These are phyloP conservation scores for Trogon surrucura DNA, from an alignment of 2,113 vertebrate genomes.

Conservation along the genomic window DNA sequence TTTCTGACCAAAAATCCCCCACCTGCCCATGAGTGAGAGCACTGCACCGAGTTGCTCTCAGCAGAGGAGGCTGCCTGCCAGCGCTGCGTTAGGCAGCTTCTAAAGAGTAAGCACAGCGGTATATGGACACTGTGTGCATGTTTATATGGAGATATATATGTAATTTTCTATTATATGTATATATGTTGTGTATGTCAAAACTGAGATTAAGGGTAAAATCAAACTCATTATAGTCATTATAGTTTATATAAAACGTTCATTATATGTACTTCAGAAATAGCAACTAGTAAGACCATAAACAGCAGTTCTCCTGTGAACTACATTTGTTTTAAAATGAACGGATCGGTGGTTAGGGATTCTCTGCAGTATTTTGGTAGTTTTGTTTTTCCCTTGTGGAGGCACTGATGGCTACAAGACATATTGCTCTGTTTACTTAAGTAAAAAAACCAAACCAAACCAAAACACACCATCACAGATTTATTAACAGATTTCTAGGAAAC, in stretches of 20 bases:
- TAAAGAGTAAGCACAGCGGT: neutral
- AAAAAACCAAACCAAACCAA: neutral
- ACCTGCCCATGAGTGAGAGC: rapidly evolving
- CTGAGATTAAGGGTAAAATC: neutral
- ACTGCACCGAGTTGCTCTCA: neutral
- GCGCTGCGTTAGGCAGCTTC: rapidly evolving
- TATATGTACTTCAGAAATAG: neutral
- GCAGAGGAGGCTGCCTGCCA: neutral
- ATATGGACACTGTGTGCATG: neutral
- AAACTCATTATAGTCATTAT: neutral
- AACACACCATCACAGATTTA: neutral
- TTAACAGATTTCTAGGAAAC: neutral
- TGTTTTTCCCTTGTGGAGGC: neutral
- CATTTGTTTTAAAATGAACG: neutral
- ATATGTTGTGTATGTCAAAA: neutral
- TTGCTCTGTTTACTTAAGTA: neutral
- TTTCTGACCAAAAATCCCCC: neutral
- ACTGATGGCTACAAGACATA: neutral
- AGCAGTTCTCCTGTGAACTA: neutral
- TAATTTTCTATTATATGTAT: neutral
- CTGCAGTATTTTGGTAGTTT: neutral
- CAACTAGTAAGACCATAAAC: neutral
- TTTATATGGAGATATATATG: neutral
- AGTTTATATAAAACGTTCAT: neutral
- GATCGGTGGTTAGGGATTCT: neutral